Evolutionary conservation across 2,113 vertebrate genomes (phyloP), one percentile per base, ranked within the genome.

Genomic region (Gobiocypris rarus): DNA sequence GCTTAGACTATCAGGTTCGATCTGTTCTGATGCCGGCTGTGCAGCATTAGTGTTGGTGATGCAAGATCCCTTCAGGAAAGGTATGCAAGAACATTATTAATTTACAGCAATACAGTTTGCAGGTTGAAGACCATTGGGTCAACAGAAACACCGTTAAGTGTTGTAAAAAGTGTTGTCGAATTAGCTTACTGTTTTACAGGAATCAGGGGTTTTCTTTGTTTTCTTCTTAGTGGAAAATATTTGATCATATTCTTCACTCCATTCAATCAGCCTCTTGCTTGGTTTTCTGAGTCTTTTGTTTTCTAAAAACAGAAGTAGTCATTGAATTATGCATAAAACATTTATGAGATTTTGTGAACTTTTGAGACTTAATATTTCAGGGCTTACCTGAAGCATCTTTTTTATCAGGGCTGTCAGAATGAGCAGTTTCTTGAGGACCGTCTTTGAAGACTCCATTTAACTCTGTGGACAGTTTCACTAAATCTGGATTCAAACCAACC

Each of bases 211-310:
- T 88, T 93, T 97, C 93, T 94, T 97, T 81, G 94, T 93, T 86
- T 96, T 97, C 92, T 97, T 98, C 95, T 96, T 97, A 50, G 95
- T 92, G 85, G 94, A 91, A 93, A 96, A 96, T 91, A 97, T 95
- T 84, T 97, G 95, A 91, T 97, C 96, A 83, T 96, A 97, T 70
- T 97, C 97, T 91, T 97, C 96, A 45, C 94, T 93, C 76, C 96
- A 97, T 86, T 97, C 97, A 86, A 97, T 90, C 86, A 97, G 95
- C 91, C 97, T 93, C 91, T 97, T 98, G 89, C 96, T 98, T 14
- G 97, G 97, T 93, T 97, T 98, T 87, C 97, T 96, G 83, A 95
- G 96, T 59, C 96, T 95, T 88, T 98, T 99, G 91, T 95, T 97
- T 92, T 98, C 96, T 88, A 92, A 93, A 91, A 89, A 22, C 48